Percentiles rank a stretch among this genome's conserved stretches.
phyloP scores from a whole-genome alignment of 2,113 vertebrate species.

The Lamprotornis superbus region DNA sequence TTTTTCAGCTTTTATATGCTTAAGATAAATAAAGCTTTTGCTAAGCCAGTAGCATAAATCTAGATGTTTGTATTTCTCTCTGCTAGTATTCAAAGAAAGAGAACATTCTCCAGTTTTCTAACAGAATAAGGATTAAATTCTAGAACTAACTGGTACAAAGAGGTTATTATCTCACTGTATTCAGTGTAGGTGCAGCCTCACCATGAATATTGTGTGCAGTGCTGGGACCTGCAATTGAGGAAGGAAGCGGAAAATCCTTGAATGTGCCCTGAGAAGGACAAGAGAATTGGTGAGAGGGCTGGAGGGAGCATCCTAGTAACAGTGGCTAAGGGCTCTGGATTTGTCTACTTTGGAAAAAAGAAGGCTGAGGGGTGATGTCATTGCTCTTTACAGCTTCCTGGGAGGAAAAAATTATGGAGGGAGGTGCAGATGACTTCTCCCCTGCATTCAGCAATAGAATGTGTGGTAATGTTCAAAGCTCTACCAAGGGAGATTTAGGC shows the following conservation, averaged over 20 bases:
- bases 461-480: accelerated
- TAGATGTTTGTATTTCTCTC: not conserved
- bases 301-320: not conserved
- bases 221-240: not conserved
- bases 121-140: not conserved
- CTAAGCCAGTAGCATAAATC: not conserved
- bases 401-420: not conserved
- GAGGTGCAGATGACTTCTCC: not conserved
- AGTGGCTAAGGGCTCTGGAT: accelerated
- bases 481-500: not conserved
- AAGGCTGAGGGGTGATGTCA: accelerated
- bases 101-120: not conserved
- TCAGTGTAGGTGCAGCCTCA: accelerated
- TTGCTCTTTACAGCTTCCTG: not conserved
- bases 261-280: not conserved
- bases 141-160: not conserved
- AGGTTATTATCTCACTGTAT: not conserved
- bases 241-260: not conserved
- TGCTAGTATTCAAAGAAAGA: not conserved
- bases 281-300: not conserved
- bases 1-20: not conserved
- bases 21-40: not conserved
- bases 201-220: too few relatives aligned
- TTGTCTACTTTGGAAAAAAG: not conserved
- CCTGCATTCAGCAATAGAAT: accelerated